Evolutionary conservation across 2,888 invertebrate species (phyloP), one percentile per base, ranked within the genome.

Genomic region (Temnothorax unifasciatus): DNA sequence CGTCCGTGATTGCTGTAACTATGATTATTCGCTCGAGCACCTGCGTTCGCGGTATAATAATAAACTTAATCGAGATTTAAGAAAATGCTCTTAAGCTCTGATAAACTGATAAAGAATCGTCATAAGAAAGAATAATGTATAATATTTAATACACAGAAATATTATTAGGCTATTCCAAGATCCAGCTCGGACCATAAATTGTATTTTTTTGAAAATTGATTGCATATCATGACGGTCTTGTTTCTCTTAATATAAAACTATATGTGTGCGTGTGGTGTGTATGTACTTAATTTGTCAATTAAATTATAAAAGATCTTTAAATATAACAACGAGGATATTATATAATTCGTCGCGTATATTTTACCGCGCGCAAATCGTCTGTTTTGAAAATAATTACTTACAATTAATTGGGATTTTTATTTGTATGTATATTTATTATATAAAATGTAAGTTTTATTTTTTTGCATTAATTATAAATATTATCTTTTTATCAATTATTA

Each of bases 11-110:
- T 69, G 38, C 38, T 38, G 59, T 38, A 25, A 61, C 50, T 71
- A 50, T 50, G 38, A 81, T 81, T 81, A 81, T 71, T 71, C 59
- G 59, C 38, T 81, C 29, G 59, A 71, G 25, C 47, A 81, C 25
- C 71, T 71, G 34, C 59, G 47, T 38, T 5, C 21, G 59, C 21
- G 29, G 11, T 15, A 44, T 29, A 50, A 69, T 29, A 50, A 69
- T 13, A 69, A 59, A 69, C 38, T 61, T 59, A 54, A 38, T 59
- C 21, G 13, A 52, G 4, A 71, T 9, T 66, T 29, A n/a, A 47
- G 44, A 29, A 47, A 64, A 63, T n/a, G 18, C 9, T 38, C 9
- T 38, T 25, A 5, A 59, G 11, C 13, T 64, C 34, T 6, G 2
- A 29, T 29, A 29, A 74, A 44, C 13, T 13, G 8, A 29, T 29